These are phyloP conservation scores for Caenorhabditis becei DNA, from an alignment of 2,888 invertebrate species.

Conservation along the genomic window DNA sequence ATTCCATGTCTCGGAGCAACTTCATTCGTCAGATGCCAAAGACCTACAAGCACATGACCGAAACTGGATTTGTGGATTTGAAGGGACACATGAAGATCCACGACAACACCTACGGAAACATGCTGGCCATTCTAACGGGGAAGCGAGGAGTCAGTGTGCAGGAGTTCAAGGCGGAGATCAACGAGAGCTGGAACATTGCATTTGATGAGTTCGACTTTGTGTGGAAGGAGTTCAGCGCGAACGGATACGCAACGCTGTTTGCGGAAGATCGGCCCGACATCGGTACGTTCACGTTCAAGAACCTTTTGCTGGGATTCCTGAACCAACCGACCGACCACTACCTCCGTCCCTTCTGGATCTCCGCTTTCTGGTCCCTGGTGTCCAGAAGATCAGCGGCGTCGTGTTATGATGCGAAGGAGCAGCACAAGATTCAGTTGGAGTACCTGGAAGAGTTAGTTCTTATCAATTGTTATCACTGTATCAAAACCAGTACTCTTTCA, in stretches of 20 bases:
- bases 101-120: conserved; percentile 82
- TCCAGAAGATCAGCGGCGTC: conserved; percentile 63
- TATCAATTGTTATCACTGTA: conserved; percentile 8
- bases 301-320: conserved; percentile 78
- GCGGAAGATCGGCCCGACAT: conserved; percentile 82
- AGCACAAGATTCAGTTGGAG: conserved; percentile 67
- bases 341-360: conserved; percentile 78
- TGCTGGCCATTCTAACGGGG: conserved; percentile 81
- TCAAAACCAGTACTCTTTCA: conserved; percentile 25
- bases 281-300: conserved; percentile 82
- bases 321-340: conserved; percentile 82
- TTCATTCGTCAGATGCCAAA: conserved; percentile 80
- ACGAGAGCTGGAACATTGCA: conserved; percentile 70
- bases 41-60: conserved; percentile 63
- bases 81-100: conserved; percentile 82
- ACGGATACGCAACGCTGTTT: conserved; percentile 82
- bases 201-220: conserved; percentile 71
- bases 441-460: conserved; percentile 66
- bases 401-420: conserved; percentile 71
- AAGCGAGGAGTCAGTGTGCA: conserved; percentile 61
- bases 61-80: conserved; percentile 73
- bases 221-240: conserved; percentile 69
- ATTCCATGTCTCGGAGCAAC: conserved; percentile 82
- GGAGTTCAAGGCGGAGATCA: conserved; percentile 72
- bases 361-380: conserved; percentile 68